Evolutionary conservation across 1,140 invertebrate genomes (phyloP).

Genomic region (Camponotus pennsylvanicus): DNA sequence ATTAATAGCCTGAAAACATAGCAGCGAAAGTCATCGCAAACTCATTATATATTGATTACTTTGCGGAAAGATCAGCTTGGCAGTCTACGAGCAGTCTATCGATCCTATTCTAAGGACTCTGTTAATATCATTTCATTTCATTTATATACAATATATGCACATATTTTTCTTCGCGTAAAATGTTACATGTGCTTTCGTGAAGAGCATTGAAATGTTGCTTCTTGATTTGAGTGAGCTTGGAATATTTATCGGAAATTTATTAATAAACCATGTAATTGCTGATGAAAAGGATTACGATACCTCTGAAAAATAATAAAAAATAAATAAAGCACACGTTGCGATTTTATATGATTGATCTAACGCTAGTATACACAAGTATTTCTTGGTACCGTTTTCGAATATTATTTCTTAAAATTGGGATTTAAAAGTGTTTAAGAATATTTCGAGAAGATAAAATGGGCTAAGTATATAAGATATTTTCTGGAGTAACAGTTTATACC

Average conservation of each 20-base stretch:
- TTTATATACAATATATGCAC: constrained; percentile 19
- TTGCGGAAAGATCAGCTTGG: constrained; percentile 56
- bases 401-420: constrained; percentile 5
- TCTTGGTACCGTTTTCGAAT: constrained; percentile 34
- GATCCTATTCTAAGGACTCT: constrained; percentile 54
- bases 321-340: not conserved
- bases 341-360: not conserved
- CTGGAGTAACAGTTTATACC: not conserved
- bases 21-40: constrained; percentile 30
- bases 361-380: constrained; percentile 9
- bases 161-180: constrained; percentile 21
- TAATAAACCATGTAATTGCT: not conserved
- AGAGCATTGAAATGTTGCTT: constrained; percentile 84
- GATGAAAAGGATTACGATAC: not conserved
- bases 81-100: constrained; percentile 70
- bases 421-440: constrained; percentile 25
- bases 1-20: constrained; percentile 6
- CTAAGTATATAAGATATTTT: not conserved
- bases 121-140: constrained; percentile 28
- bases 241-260: not conserved
- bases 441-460: not conserved
- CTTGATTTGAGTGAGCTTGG: constrained; percentile 33
- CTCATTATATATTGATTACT: not conserved
- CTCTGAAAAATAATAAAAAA: constrained; percentile 15
- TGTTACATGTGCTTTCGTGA: constrained; percentile 76